Evolutionary conservation across 2,797 vertebrate genomes (phyloP), one percentile per base, ranked within the genome.

Genomic region (Acanthornis magna): DNA sequence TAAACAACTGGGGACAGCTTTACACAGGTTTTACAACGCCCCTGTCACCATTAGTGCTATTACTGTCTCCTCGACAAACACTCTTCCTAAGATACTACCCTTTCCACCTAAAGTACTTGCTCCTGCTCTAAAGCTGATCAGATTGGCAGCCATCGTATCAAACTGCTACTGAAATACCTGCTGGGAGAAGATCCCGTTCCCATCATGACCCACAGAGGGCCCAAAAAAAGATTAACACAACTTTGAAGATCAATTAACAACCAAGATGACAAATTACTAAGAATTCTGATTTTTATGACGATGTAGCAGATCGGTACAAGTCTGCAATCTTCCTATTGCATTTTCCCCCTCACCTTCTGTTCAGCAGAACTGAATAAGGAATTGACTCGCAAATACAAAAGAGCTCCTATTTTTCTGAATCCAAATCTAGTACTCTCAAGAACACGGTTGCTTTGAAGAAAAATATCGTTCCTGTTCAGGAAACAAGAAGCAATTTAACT

Each of bases 401-500:
- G 63, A 93, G n/a, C 61, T 83, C 30, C 3, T 54, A 17, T 68
- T 88, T 84, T 77, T 87, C 75, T 92, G 47, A 86, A 62, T 54
- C 58, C 34, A 70, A 48, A 85, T 21, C 60, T 45, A 75, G 38
- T 36, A 57, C 45, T 79, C 78, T 62, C 72, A 73, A 83, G 72
- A 81, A 91, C 76, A 76, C 4, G 2, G 23, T 8, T 20, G 34
- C 89, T 91, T 72, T 74, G 55, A 91, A 86, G 50, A 90, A 73
- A 70, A 87, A 92, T 91, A 74, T 65, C 73, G 63, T 36, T 88
- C 60, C n/a, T 5, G 7, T 72, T 79, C 43, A 54, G 68, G 78
- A 85, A 89, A 91, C 51, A 76, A 92, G 57, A 85, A 51, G 43
- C 14, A 27, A 77, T 92, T 92, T 95, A 87, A 87, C 74, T 73